Evolutionary conservation across 1,140 invertebrate species (phyloP), one percentile per base, ranked within the genome.

Genomic region (Oppia nitens): DNA sequence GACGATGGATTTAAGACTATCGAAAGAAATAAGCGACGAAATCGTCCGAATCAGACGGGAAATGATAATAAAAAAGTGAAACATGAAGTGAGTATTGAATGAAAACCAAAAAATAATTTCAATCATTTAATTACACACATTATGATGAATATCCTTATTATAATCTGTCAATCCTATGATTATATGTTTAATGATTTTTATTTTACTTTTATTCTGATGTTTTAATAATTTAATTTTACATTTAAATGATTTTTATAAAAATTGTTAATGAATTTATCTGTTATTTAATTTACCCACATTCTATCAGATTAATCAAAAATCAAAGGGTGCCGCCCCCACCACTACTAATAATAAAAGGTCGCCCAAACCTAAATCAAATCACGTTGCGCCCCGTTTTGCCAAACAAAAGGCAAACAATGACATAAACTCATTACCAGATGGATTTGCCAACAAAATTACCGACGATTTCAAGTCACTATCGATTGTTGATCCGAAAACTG

Each of bases 311-410:
- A n/a, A n/a, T n/a, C n/a, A n/a, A n/a, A n/a, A n/a, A n/a, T n/a
- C n/a, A n/a, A n/a, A n/a, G n/a, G n/a, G n/a, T n/a, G n/a, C n/a
- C n/a, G n/a, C n/a, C n/a, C n/a, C n/a, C n/a, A n/a, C n/a, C n/a
- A n/a, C n/a, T n/a, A n/a, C n/a, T n/a, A n/a, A n/a, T n/a, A n/a
- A n/a, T n/a, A n/a, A n/a, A n/a, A n/a, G n/a, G n/a, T n/a, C n/a
- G n/a, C n/a, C n/a, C n/a, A n/a, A n/a, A n/a, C n/a, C n/a, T n/a
- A n/a, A n/a, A n/a, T n/a, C n/a, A n/a, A n/a, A n/a, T n/a, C n/a
- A n/a, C n/a, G 71, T 89, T 11, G 81, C 86, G 1, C 87, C 87
- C 0, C 76, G 87, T 47, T 81, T 90, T 64, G 83, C 81, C n/a
- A 86, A 84, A 66, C 82, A 84, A 68, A 75, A 78, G 48, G 75